Percentiles rank a stretch among this genome's conserved stretches.
These are phyloP conservation scores for Aleiodes leptofemur DNA, from an alignment of 2,888 invertebrate genomes.

Conservation along the genomic window DNA sequence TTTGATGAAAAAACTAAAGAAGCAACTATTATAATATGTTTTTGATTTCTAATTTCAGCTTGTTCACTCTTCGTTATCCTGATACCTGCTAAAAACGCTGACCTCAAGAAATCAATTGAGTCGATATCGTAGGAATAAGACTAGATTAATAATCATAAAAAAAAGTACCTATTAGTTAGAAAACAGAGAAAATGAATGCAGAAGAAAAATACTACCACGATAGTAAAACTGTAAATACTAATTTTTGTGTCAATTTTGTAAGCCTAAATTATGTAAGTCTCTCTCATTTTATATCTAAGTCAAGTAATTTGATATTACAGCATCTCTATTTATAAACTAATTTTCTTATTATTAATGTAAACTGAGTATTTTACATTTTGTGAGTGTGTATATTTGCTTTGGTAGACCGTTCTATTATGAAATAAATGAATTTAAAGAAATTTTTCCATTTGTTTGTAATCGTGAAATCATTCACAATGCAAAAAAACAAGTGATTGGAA, in stretches of 20 bases:
- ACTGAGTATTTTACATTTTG: slow-evolving; percentile 6
- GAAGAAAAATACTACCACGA: background rate
- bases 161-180: slow-evolving; percentile 7
- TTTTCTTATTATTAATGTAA: background rate
- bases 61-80: slow-evolving; percentile 62
- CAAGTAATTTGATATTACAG: background rate
- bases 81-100: slow-evolving; percentile 56
- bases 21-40: background rate
- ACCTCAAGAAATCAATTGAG: slow-evolving; percentile 36
- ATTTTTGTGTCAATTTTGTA: background rate
- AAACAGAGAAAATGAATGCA: slow-evolving; percentile 3
- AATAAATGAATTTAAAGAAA: background rate
- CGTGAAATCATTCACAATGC: too few species aligned
- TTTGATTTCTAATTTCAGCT: slow-evolving; percentile 55
- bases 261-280: background rate
- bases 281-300: slow-evolving; percentile 1
- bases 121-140: background rate
- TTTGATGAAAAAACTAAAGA: background rate
- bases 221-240: slow-evolving; percentile 4
- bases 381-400: background rate
- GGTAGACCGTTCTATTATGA: background rate
- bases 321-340: slow-evolving; percentile 8
- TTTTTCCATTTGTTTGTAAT: too few species aligned
- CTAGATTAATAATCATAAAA: background rate
- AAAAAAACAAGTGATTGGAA: too few species aligned